A percentile compares a stretch with the other conserved stretches of the same genome.
Conservation (phyloP, 2,797 vertebrate genomes). For the Spinus olivaceus region DNA sequence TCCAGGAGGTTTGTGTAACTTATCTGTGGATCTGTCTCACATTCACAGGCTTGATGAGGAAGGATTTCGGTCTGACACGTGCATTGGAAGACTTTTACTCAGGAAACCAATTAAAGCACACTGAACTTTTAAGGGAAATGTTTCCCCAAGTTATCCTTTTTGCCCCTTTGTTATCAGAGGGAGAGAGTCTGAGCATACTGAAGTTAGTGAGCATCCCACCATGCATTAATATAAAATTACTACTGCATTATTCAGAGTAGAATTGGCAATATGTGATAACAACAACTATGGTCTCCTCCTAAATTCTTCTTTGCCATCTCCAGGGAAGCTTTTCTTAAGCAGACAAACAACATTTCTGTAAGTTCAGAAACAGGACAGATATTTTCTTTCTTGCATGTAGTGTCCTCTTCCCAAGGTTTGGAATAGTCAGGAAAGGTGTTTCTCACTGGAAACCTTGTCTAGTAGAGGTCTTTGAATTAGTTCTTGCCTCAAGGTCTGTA, state of each 20-base stretch:
- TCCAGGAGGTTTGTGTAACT: neutral
- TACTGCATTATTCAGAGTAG: neutral
- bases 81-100: neutral
- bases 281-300: neutral
- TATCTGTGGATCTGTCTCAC: neutral
- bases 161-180: neutral
- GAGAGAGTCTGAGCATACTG: neutral
- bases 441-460: neutral
- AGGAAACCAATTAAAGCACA: neutral
- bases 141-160: neutral
- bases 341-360: neutral
- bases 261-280: neutral
- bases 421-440: neutral
- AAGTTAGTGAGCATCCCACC: neutral
- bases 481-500: neutral
- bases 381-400: neutral
- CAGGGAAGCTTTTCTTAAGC: neutral
- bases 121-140: neutral
- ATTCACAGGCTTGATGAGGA: neutral
- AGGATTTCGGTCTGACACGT: fast-evolving
- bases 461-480: neutral
- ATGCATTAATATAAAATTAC: neutral
- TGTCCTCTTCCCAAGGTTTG: neutral
- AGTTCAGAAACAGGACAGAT: neutral
- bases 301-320: neutral